Conservation (phyloP, 2,888 invertebrate genomes). For the Diplazon laetatorius region DNA sequence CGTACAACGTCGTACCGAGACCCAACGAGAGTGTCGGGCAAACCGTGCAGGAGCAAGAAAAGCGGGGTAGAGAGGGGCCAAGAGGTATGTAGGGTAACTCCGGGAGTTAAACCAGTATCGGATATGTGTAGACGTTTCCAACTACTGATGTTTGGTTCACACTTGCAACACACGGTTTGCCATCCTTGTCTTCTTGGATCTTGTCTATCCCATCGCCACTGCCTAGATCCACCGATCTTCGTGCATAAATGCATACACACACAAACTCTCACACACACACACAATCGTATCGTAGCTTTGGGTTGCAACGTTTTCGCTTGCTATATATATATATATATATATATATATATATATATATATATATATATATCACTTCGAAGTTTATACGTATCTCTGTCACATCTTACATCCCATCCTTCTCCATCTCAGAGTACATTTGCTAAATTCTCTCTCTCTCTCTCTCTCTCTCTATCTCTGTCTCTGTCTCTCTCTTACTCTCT, state of each 20-base stretch:
- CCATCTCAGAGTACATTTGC: conserved; percentile 3
- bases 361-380: conserved; percentile 35
- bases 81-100: conserved; percentile 63
- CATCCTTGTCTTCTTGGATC: conserved; percentile 2
- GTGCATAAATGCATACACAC: not conserved
- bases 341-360: not conserved
- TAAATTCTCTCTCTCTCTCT: conserved; percentile 10
- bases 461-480: conserved; percentile 26
- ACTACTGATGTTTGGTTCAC: conserved; percentile 62
- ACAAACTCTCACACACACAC: too few species aligned
- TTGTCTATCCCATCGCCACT: conserved; percentile 13
- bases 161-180: conserved; percentile 58
- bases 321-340: not conserved
- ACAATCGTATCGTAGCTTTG: not conserved
- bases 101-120: conserved; percentile 63
- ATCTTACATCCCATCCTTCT: conserved; percentile 16
- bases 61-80: too few species aligned
- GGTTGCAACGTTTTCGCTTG: not conserved
- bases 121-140: conserved; percentile 61
- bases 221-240: too few species aligned
- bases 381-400: conserved; percentile 36
- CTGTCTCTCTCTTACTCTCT: conserved; percentile 8
- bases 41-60: too few species aligned
- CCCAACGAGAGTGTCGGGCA: not conserved
- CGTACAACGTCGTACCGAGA: too few species aligned